Evolutionary conservation across 2,113 vertebrate genomes (phyloP).

Genomic region (Spea multiplicata): DNA sequence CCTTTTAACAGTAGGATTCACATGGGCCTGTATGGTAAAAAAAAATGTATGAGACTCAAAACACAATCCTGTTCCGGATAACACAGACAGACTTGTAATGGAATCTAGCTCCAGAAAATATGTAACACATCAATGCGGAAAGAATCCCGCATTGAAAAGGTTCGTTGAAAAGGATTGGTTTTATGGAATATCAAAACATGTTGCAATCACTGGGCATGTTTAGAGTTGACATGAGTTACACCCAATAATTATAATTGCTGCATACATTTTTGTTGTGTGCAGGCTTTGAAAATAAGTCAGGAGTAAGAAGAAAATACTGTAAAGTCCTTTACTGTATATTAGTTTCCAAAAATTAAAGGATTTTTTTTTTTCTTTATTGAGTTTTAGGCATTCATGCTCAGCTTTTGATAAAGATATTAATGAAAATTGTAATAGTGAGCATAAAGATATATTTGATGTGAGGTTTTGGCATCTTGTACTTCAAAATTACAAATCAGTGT

Average conservation of each 20-base stretch:
- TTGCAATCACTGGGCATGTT: conserved; percentile 22
- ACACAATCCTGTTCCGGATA: too few relatives aligned
- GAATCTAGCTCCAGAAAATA: not conserved
- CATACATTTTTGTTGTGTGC: conserved; percentile 17
- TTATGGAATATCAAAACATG: not conserved
- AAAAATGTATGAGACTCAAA: too few relatives aligned
- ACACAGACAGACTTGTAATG: not conserved
- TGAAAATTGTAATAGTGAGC: too few relatives aligned
- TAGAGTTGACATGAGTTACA: conserved; percentile 29
- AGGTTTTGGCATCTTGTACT: too few relatives aligned
- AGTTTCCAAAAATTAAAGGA: too few relatives aligned
- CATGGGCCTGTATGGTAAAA: too few relatives aligned
- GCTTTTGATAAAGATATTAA: too few relatives aligned
- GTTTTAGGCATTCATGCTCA: too few relatives aligned
- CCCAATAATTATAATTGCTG: conserved; percentile 31
- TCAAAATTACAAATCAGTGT: too few relatives aligned
- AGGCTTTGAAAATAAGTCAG: not conserved
- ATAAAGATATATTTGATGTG: too few relatives aligned
- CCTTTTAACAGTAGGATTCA: too few relatives aligned
- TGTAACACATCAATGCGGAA: not conserved
- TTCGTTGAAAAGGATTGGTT: not conserved
- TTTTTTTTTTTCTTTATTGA: too few relatives aligned
- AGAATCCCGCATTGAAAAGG: not conserved
- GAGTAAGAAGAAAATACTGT: not conserved
- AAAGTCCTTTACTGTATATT: not conserved